Evolutionary conservation across 2,888 invertebrate species (phyloP).

Genomic region (Dolomedes plantarius): DNA sequence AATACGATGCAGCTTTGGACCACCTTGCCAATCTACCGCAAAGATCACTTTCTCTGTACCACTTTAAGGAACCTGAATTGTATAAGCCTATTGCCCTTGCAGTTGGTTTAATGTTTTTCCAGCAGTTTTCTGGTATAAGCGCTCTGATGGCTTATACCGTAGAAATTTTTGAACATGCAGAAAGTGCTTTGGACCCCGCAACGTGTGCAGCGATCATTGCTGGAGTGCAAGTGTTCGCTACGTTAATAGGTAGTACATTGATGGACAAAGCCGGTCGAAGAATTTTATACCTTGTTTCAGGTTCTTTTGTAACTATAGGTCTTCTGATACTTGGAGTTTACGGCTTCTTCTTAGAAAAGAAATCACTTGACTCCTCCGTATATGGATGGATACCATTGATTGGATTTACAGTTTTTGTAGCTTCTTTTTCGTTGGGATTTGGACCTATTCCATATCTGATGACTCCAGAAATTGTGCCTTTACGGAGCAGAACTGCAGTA

Average conservation of each 20-base stretch:
- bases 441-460: constrained; percentile 78
- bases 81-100: constrained; percentile 76
- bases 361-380: constrained; percentile 2
- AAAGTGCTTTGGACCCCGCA: constrained; percentile 73
- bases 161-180: constrained; percentile 76
- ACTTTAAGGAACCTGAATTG: constrained; percentile 74
- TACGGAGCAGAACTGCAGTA: constrained; percentile 47
- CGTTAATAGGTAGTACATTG: constrained; percentile 75
- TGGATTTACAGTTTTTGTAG: constrained; percentile 76
- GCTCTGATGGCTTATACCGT: constrained; percentile 78
- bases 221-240: constrained; percentile 76
- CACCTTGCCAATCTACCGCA: background rate
- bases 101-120: constrained; percentile 76
- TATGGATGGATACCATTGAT: constrained; percentile 75
- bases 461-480: constrained; percentile 80
- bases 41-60: constrained; percentile 72
- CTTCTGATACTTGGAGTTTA: constrained; percentile 76
- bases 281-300: constrained; percentile 75
- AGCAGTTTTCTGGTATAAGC: constrained; percentile 78
- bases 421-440: constrained; percentile 78
- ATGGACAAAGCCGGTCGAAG: constrained; percentile 77
- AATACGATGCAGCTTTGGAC: constrained; percentile 38
- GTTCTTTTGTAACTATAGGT: constrained; percentile 75
- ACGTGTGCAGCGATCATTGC: constrained; percentile 76
- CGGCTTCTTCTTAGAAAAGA: constrained; percentile 19